A percentile compares a stretch with the other conserved stretches of the same genome.
Evolutionary conservation across 2,888 invertebrate genomes (phyloP).

Genomic region (Galeopsomyia nigrocyanea): DNA sequence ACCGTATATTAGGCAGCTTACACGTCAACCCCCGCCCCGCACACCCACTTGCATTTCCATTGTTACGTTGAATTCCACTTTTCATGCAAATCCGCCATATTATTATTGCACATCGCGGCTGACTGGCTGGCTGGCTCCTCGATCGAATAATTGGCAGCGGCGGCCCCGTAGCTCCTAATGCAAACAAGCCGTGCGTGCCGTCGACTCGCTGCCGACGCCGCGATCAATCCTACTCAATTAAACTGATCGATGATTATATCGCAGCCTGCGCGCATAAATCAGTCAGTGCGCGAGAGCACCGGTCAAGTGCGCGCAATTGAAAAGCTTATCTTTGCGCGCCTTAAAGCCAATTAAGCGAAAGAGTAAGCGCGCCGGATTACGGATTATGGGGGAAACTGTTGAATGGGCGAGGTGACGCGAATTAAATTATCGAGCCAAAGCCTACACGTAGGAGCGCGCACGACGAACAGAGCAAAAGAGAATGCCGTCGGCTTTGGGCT

Average conservation of each 20-base stretch:
- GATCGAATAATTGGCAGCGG: conserved; percentile 59
- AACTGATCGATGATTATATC: conserved; percentile 68
- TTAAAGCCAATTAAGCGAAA: conserved; percentile 49
- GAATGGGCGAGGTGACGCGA: conserved; percentile 53
- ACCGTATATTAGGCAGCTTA: background rate
- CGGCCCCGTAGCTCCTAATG: conserved; percentile 63
- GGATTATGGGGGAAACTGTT: conserved; percentile 38
- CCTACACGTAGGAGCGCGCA: conserved; percentile 12
- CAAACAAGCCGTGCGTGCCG: conserved; percentile 29
- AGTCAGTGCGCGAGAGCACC: conserved; percentile 1
- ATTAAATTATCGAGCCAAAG: conserved; percentile 53
- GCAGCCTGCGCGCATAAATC: conserved; percentile 31
- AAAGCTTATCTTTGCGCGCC: conserved; percentile 48
- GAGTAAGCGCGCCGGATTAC: conserved; percentile 48
- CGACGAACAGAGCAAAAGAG: too few species aligned
- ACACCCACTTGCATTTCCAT: background rate
- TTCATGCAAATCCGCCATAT: conserved; percentile 17
- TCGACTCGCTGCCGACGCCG: conserved; percentile 62
- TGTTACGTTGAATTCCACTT: background rate
- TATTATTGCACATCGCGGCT: conserved; percentile 1
- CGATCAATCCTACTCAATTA: conserved; percentile 68
- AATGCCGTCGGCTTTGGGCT: background rate
- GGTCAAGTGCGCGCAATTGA: conserved; percentile 47
- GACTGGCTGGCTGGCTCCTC: conserved; percentile 1
- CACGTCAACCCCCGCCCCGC: background rate